A percentile compares a stretch with the other conserved stretches of the same genome.
phyloP scores from a whole-genome alignment of 2,888 invertebrate genomes.

The Drosophila birchii region DNA sequence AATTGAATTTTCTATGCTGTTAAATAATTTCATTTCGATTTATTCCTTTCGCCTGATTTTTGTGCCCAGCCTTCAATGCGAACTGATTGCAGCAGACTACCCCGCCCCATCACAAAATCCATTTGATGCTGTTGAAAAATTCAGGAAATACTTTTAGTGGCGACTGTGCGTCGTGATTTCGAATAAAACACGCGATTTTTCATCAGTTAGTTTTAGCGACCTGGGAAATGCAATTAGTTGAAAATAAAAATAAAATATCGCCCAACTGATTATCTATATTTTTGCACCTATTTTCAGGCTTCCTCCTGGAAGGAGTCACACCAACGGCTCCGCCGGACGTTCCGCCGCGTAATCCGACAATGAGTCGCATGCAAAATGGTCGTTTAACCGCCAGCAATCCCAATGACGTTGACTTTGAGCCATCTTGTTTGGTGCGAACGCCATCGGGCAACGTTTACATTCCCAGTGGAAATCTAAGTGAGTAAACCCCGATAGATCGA shows the following conservation, averaged over 20 bases:
- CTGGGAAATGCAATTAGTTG: slow-evolving; percentile 18
- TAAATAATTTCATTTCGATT: slow-evolving; percentile 69
- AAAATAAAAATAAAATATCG: slow-evolving; percentile 15
- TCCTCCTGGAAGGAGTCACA: slow-evolving; percentile 93
- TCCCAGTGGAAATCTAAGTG: slow-evolving; percentile 91
- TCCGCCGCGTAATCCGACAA: slow-evolving; percentile 95
- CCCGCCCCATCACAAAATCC: slow-evolving; percentile 14
- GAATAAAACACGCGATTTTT: slow-evolving; percentile 21
- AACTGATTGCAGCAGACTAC: slow-evolving; percentile 61
- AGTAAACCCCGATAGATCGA: slow-evolving; percentile 78
- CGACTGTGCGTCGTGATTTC: slow-evolving; percentile 51
- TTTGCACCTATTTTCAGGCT: slow-evolving; percentile 87
- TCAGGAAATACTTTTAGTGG: slow-evolving; percentile 55
- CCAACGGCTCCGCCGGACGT: slow-evolving; percentile 92
- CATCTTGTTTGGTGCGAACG: slow-evolving; percentile 95
- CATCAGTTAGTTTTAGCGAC: not conserved
- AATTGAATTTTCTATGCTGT: slow-evolving; percentile 73
- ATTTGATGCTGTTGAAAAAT: slow-evolving; percentile 65
- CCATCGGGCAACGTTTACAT: slow-evolving; percentile 97
- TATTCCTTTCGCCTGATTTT: slow-evolving; percentile 61
- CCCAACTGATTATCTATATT: slow-evolving; percentile 26
- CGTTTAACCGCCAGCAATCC: slow-evolving; percentile 90
- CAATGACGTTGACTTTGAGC: slow-evolving; percentile 93
- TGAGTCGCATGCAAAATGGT: slow-evolving; percentile 96
- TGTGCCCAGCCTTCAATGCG: slow-evolving; percentile 54